A percentile compares a stretch with the other conserved stretches of the same genome.
Evolutionary conservation across 2,888 invertebrate species (phyloP).

Genomic region (Sisyra nigra): DNA sequence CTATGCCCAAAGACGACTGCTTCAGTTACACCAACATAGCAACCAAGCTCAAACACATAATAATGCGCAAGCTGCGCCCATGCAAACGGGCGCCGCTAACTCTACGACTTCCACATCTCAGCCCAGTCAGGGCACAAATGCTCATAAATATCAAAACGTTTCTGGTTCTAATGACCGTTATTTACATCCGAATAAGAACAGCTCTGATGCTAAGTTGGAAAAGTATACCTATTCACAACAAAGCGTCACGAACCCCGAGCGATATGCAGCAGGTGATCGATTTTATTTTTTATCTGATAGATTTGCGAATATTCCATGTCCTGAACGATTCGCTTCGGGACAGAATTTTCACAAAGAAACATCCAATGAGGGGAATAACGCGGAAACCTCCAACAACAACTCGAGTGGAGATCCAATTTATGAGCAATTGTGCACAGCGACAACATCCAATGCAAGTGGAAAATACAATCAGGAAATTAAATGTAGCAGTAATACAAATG

Average conservation of each 20-base stretch:
- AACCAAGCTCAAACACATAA: conserved; percentile 1
- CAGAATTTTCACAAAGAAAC: conserved; percentile 18
- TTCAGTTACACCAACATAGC: conserved; percentile 8
- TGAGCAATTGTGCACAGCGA: neutral
- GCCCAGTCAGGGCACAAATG: conserved; percentile 16
- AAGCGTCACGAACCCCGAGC: conserved; percentile 24
- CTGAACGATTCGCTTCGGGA: conserved; percentile 23
- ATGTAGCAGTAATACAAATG: conserved; percentile 11
- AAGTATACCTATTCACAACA: conserved; percentile 30
- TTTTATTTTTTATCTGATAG: conserved; percentile 14
- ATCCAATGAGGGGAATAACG: conserved; percentile 13
- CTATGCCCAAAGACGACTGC: conserved; percentile 18
- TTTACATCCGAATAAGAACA: conserved; percentile 16
- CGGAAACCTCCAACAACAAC: neutral
- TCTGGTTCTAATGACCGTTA: conserved; percentile 20
- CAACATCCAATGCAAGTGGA: neutral
- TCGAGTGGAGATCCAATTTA: neutral
- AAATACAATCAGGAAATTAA: conserved; percentile 8
- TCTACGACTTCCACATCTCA: conserved; percentile 8
- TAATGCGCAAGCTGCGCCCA: conserved; percentile 28
- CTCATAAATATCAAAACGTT: conserved; percentile 20
- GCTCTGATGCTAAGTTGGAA: conserved; percentile 30
- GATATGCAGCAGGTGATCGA: conserved; percentile 24
- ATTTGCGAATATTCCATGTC: conserved; percentile 25
- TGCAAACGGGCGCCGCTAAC: conserved; percentile 24